Conservation (phyloP, 2,888 invertebrate species). For the Xylophagus ater region DNA sequence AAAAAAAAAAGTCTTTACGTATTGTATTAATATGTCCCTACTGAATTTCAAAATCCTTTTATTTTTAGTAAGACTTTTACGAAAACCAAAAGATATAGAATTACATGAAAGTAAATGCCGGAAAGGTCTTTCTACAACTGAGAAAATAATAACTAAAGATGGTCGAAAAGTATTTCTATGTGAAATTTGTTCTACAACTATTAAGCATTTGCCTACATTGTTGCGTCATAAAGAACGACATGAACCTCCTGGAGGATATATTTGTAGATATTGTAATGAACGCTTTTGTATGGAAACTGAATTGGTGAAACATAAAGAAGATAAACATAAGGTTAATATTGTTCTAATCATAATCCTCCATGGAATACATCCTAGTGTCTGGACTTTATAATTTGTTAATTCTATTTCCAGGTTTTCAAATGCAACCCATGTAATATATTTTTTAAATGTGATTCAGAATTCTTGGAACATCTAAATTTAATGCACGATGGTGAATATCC, state of each 20-base stretch:
- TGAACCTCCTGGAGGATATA: conserved; percentile 36
- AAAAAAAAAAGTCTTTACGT: no score
- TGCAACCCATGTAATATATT: conserved; percentile 33
- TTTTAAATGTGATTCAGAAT: conserved; percentile 31
- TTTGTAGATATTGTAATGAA: conserved; percentile 34
- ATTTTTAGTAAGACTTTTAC: no score
- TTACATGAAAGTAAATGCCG: no score
- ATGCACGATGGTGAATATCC: conserved; percentile 35
- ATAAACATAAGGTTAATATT: conserved; percentile 22
- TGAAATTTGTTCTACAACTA: no score
- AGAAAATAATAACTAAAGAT: no score
- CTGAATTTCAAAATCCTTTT: no score
- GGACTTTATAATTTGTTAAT: no score
- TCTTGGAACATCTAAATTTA: conserved; percentile 34
- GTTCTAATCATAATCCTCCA: background rate
- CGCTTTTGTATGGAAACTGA: conserved; percentile 29
- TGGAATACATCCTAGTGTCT: no score
- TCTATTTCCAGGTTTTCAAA: conserved; percentile 23
- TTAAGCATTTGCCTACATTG: conserved; percentile 31
- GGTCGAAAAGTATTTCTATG: no score
- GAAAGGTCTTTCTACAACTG: no score
- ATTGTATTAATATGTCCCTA: no score
- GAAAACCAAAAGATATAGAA: no score
- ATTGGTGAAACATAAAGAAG: conserved; percentile 28
- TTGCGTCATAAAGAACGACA: conserved; percentile 37